These are phyloP conservation scores for Galbula dea DNA, from an alignment of 2,113 vertebrate genomes.

Conservation along the genomic window DNA sequence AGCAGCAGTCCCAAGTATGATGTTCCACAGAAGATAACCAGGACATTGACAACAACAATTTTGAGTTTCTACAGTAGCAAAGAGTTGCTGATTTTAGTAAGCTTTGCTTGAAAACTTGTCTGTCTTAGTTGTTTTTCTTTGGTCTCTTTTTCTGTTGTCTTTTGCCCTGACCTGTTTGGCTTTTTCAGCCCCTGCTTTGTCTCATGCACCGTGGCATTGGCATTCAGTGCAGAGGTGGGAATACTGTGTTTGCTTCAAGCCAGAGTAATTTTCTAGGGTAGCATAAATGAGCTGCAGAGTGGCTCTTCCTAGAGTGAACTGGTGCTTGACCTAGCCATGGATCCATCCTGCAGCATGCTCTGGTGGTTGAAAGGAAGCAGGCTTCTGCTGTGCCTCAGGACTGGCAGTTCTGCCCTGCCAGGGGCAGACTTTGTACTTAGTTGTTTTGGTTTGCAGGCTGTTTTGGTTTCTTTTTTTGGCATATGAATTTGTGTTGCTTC, in stretches of 20 bases:
- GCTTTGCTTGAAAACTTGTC: not conserved
- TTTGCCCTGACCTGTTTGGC: not conserved
- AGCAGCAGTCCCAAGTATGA: not conserved
- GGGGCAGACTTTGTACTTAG: not conserved
- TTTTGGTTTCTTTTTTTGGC: not conserved
- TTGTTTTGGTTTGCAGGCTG: not conserved
- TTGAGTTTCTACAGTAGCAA: not conserved
- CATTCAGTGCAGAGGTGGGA: not conserved
- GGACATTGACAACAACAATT: not conserved
- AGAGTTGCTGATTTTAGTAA: not conserved
- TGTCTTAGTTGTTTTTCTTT: not conserved
- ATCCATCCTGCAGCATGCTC: not conserved
- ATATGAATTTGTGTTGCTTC: not conserved
- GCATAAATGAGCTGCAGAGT: not conserved
- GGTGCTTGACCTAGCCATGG: not conserved
- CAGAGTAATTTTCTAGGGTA: not conserved
- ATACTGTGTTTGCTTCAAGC: not conserved
- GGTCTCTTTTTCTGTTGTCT: not conserved
- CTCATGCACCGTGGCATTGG: not conserved
- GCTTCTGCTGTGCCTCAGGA: not conserved
- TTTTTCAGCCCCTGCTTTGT: not conserved
- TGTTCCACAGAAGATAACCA: accelerated
- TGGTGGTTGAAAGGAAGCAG: not conserved
- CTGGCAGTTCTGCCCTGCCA: not conserved
- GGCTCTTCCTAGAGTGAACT: not conserved